These are phyloP conservation scores for Lysandra coridon DNA, from an alignment of 2,888 invertebrate species.

Conservation along the genomic window DNA sequence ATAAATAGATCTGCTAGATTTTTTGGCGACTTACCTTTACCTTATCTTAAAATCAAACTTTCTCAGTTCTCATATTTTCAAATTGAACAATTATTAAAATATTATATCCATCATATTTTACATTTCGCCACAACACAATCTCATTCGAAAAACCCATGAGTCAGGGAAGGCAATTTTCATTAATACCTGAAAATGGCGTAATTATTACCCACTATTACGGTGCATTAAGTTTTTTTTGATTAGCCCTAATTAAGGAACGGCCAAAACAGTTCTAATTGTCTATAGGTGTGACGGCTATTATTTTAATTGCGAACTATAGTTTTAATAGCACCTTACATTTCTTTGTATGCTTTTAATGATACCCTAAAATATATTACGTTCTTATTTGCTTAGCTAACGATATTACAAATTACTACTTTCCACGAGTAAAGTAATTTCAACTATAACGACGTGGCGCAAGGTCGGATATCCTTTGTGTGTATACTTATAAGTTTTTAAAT, in stretches of 20 bases:
- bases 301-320: constrained; percentile 73
- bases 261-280: constrained; percentile 75
- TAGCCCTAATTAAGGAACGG: constrained; percentile 57
- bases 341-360: constrained; percentile 58
- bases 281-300: constrained; percentile 79
- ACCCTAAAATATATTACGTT: constrained; percentile 48
- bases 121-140: background rate
- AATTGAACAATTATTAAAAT: background rate
- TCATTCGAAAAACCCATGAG: constrained; percentile 28
- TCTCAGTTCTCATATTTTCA: too few species aligned
- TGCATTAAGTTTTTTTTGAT: constrained; percentile 61
- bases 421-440: constrained; percentile 19
- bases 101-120: background rate
- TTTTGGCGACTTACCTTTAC: too few species aligned
- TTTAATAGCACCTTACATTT: constrained; percentile 68
- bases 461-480: constrained; percentile 25
- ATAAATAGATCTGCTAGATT: too few species aligned
- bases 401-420: constrained; percentile 40
- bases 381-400: constrained; percentile 43
- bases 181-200: constrained; percentile 29
- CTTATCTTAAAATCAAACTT: too few species aligned
- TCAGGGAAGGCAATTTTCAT: constrained; percentile 23
- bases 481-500: constrained; percentile 26
- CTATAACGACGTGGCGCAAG: background rate
- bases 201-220: constrained; percentile 48